Conservation (phyloP, 2,113 vertebrate species). For the Cinclus mexicanus region DNA sequence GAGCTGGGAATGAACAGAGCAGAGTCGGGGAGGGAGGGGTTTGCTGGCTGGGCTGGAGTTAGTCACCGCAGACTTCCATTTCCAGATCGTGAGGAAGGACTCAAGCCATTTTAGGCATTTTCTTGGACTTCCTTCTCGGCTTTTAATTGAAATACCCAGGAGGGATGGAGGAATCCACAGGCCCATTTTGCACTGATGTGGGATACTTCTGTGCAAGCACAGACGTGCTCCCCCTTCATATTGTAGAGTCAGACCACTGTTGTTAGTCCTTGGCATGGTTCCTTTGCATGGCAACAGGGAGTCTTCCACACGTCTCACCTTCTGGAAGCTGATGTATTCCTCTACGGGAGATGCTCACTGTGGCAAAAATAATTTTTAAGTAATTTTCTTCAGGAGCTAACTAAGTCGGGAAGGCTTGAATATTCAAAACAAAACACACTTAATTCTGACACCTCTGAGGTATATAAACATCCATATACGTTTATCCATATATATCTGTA, state of each 20-base stretch:
- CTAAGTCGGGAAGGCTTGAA: neutral
- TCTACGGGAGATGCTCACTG: neutral
- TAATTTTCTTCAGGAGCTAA: neutral
- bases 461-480: neutral
- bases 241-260: neutral
- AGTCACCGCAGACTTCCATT: slow-evolving; percentile 43
- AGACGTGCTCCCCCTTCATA: rapidly evolving
- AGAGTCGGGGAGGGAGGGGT: slow-evolving; percentile 32
- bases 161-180: neutral
- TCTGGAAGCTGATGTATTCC: neutral
- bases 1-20: neutral
- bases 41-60: slow-evolving; percentile 48
- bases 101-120: slow-evolving; percentile 59
- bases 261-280: neutral
- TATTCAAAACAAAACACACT: neutral
- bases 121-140: slow-evolving; percentile 12
- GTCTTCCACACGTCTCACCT: neutral
- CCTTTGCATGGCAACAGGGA: neutral
- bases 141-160: slow-evolving; percentile 44
- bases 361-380: neutral
- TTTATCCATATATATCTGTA: neutral
- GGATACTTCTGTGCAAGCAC: neutral
- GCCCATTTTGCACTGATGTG: neutral
- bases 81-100: slow-evolving; percentile 36
- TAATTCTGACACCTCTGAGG: neutral